Evolutionary conservation across 2,797 vertebrate species (phyloP).

Genomic region (Uromys caudimaculatus): DNA sequence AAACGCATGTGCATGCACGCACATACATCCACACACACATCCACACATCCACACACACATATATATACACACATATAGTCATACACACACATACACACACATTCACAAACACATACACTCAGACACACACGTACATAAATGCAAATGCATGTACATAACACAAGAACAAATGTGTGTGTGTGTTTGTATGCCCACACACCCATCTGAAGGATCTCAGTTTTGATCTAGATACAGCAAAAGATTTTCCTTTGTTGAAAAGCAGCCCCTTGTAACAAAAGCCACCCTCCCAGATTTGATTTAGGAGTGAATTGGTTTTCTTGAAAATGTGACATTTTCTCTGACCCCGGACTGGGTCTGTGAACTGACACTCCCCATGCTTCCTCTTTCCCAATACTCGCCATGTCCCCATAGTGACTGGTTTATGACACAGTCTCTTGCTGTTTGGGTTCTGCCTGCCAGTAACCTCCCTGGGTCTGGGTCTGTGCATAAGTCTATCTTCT

Average conservation of each 20-base stretch:
- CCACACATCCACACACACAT: fast-evolving
- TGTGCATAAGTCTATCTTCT: background rate
- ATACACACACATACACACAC: background rate
- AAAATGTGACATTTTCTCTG: background rate
- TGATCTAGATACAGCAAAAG: background rate
- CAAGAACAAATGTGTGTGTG: background rate
- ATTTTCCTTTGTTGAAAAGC: conserved; percentile 13
- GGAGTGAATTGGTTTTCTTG: background rate
- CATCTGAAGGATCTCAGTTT: background rate
- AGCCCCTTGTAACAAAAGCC: background rate
- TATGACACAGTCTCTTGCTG: background rate
- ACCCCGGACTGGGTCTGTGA: background rate
- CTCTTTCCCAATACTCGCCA: background rate
- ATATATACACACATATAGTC: background rate
- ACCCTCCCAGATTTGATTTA: background rate
- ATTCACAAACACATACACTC: background rate
- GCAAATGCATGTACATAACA: background rate
- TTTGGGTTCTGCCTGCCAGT: background rate
- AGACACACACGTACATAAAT: background rate
- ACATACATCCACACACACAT: background rate
- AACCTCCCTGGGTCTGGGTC: background rate
- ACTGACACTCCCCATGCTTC: background rate
- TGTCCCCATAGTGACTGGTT: background rate
- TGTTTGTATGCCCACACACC: background rate
- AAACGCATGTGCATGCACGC: no score